These are phyloP conservation scores for Porphyrio hochstetteri DNA, from an alignment of 2,113 vertebrate genomes.

Conservation along the genomic window DNA sequence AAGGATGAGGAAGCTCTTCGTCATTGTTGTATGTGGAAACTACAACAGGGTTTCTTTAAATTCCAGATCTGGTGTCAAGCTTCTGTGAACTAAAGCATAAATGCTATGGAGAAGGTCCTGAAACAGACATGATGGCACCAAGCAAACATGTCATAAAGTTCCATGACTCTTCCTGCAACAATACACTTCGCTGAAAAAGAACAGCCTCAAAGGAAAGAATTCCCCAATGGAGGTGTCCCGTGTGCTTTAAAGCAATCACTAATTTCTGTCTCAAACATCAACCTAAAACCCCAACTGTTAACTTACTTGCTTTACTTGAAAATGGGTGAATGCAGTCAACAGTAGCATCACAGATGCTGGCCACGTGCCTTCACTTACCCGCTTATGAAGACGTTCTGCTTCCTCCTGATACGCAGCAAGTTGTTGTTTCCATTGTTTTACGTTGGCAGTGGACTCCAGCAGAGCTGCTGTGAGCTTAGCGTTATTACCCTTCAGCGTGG, in stretches of 20 bases:
- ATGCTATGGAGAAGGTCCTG: background rate
- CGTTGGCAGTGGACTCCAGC: conserved; percentile 97
- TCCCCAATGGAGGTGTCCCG: background rate
- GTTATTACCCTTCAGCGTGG: conserved; percentile 96
- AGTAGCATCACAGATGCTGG: background rate
- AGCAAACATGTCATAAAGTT: background rate
- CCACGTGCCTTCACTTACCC: conserved; percentile 75
- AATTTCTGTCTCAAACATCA: background rate
- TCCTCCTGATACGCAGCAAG: conserved; percentile 97
- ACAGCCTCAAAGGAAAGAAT: background rate
- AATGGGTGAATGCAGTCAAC: background rate
- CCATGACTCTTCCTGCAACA: background rate
- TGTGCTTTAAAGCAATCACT: background rate
- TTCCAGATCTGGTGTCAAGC: background rate
- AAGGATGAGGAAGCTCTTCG: background rate
- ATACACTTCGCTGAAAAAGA: background rate
- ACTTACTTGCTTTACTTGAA: background rate
- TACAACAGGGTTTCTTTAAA: background rate
- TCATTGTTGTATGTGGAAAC: background rate
- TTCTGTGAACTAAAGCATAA: background rate
- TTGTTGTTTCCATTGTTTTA: conserved; percentile 99
- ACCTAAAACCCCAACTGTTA: background rate
- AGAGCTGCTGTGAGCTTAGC: conserved; percentile 97
- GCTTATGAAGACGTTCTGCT: conserved; percentile 95
- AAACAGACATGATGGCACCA: background rate